These are phyloP conservation scores for Phyllotreta striolata DNA, from an alignment of 2,888 invertebrate genomes.

Conservation along the genomic window DNA sequence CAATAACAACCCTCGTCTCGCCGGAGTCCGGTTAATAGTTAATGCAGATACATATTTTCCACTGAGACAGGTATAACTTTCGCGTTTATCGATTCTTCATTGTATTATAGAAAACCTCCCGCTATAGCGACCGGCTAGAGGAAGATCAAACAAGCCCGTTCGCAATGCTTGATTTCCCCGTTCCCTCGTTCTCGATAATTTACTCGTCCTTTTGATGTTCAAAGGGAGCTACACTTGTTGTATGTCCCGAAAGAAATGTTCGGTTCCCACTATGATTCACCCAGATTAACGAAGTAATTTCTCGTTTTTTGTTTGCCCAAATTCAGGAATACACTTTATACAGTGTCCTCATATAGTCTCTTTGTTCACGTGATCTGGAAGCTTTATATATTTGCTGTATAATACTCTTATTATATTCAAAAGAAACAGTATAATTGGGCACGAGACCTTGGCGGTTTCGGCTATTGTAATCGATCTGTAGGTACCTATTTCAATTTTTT, in stretches of 20 bases:
- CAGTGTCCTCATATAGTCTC: no score
- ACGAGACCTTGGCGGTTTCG: no score
- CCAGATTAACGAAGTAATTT: no score
- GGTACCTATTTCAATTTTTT: no score
- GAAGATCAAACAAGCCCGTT: conserved; percentile 3
- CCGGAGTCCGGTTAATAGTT: conserved; percentile 1
- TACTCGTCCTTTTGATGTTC: conserved; percentile 35
- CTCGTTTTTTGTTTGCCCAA: no score
- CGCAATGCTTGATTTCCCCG: conserved; percentile 5
- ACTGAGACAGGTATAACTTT: conserved; percentile 12
- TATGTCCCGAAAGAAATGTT: conserved; percentile 6
- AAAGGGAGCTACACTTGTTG: conserved; percentile 23
- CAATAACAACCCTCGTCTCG: conserved; percentile 1
- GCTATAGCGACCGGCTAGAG: background rate
- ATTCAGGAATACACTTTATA: no score
- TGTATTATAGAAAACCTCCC: conserved; percentile 1
- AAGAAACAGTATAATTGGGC: no score
- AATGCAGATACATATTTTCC: background rate
- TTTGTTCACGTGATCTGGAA: no score
- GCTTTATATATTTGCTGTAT: no score
- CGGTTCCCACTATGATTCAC: no score
- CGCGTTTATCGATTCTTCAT: background rate
- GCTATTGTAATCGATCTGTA: no score
- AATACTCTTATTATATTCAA: no score
- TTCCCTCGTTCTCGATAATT: background rate